A percentile compares a stretch with the other conserved stretches of the same genome.
Evolutionary conservation across 2,797 vertebrate genomes (phyloP).

Genomic region (Sorex maritimensis): DNA sequence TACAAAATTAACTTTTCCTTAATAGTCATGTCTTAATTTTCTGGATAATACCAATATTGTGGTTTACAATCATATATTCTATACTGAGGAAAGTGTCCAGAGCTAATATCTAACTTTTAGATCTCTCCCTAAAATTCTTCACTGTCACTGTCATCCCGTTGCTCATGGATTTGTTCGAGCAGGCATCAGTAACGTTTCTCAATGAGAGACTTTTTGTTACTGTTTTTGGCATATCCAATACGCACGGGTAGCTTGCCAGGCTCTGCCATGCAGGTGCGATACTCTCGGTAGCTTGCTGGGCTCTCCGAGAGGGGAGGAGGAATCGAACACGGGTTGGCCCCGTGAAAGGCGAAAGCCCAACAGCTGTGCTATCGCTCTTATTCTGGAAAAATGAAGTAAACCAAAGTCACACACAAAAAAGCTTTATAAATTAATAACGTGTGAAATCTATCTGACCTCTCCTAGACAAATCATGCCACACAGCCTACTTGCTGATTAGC

Average conservation of each 20-base stretch:
- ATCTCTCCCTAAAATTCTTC: conserved; percentile 50
- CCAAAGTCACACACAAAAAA: conserved; percentile 77
- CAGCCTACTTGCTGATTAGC: conserved; percentile 44
- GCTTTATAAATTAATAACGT: conserved; percentile 79
- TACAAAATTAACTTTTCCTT: conserved; percentile 59
- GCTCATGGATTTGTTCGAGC: too few species aligned
- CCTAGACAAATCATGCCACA: conserved; percentile 67
- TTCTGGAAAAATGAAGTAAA: conserved; percentile 71
- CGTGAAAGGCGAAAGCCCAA: too few species aligned
- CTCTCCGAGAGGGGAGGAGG: too few species aligned
- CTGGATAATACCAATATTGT: conserved; percentile 14
- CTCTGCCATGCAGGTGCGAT: too few species aligned
- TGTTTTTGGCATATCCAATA: too few species aligned
- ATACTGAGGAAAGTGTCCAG: conserved; percentile 49
- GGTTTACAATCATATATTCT: conserved; percentile 36
- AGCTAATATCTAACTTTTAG: conserved; percentile 64
- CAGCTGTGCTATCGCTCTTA: background rate
- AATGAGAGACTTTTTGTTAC: too few species aligned
- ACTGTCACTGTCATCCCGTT: too few species aligned
- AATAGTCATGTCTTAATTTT: conserved; percentile 71
- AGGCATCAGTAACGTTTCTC: too few species aligned
- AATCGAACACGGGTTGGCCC: too few species aligned
- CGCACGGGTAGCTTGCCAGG: too few species aligned
- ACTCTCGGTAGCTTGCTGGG: too few species aligned
- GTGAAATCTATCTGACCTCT: conserved; percentile 69